Evolutionary conservation across 2,888 invertebrate genomes (phyloP).

Genomic region (Cheilosia vernalis): DNA sequence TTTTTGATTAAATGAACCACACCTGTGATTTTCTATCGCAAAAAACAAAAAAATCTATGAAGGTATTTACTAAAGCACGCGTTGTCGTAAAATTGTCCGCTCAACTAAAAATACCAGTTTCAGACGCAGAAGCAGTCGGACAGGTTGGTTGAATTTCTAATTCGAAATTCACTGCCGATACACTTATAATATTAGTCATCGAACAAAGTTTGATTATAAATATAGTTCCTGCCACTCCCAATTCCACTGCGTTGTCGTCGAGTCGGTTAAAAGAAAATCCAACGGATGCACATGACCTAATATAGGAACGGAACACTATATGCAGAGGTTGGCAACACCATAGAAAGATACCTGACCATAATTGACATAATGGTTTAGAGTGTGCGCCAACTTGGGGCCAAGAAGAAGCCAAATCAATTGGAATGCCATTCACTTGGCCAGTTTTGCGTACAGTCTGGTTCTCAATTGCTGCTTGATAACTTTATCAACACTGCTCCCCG

Average conservation of each 20-base stretch:
- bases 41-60: neutral
- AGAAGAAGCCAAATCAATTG: slow-evolving; percentile 25
- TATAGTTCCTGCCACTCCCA: slow-evolving; percentile 58
- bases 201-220: neutral
- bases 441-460: slow-evolving; percentile 26
- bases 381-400: slow-evolving; percentile 21
- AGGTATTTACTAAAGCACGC: slow-evolving; percentile 19
- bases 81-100: slow-evolving; percentile 27
- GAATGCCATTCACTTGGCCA: slow-evolving; percentile 36
- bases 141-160: slow-evolving; percentile 37
- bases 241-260: neutral
- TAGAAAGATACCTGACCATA: slow-evolving; percentile 39
- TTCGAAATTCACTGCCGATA: slow-evolving; percentile 19
- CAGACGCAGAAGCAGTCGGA: neutral
- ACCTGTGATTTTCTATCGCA: slow-evolving; percentile 42
- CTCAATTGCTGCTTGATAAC: slow-evolving; percentile 20
- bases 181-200: slow-evolving; percentile 39
- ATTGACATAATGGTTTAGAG: slow-evolving; percentile 41
- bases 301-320: slow-evolving; percentile 9
- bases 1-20: slow-evolving; percentile 31
- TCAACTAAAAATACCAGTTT: slow-evolving; percentile 46
- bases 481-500: neutral
- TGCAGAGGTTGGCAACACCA: slow-evolving; percentile 43
- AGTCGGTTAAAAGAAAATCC: neutral
- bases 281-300: slow-evolving; percentile 65